Base-by-base conservation (phyloP, 1,140 invertebrate genomes). In the Lasaia peninsularis region DNA sequence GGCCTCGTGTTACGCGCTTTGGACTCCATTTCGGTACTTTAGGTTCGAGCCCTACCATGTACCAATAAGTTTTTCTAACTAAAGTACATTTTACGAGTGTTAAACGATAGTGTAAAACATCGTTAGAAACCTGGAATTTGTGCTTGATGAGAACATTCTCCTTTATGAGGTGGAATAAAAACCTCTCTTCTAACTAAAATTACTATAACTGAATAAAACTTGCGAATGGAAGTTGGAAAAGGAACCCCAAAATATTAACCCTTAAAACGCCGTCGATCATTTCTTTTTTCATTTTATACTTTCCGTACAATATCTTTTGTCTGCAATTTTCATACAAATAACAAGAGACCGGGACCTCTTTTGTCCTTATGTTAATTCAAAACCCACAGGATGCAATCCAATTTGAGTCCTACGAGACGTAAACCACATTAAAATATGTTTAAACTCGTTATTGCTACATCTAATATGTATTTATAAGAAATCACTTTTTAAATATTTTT, bases 271-370 rank as follows among this genome's bases (percentile, higher is more conserved):
- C 16, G 16, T 4, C 18, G 1, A 28, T 28, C 1, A 24, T 20
- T 11, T 18, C 20, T 44, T 20, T 44, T 20, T n/a, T 18, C 18
- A 20, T 21, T 44, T 44, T 20, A 44, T 44, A 10, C 10, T 20
- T 20, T 44, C 16, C 10, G 10, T 20, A 14, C 40, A 20, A 44
- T 18, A 14, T 44, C 18, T 18, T 9, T 18, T 44, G 16, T 44
- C 14, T 16, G 16, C 40, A 16, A 44, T 44, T 44, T 20, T 44
- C 40, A 18, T 44, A 44, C 40, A 21, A 44, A 44, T 44, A 44
- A 44, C 16, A 18, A 21, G 40, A 20, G 40, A 44, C 40, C 11
- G 16, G 24, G 18, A 44, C 16, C 18, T 44, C 18, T 44, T 44
- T 44, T 20, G 40, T 44, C 40, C 18, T 11, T 44, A 20, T 44